These are phyloP conservation scores for Oriolus oriolus DNA, from an alignment of 2,113 vertebrate genomes.

Conservation along the genomic window DNA sequence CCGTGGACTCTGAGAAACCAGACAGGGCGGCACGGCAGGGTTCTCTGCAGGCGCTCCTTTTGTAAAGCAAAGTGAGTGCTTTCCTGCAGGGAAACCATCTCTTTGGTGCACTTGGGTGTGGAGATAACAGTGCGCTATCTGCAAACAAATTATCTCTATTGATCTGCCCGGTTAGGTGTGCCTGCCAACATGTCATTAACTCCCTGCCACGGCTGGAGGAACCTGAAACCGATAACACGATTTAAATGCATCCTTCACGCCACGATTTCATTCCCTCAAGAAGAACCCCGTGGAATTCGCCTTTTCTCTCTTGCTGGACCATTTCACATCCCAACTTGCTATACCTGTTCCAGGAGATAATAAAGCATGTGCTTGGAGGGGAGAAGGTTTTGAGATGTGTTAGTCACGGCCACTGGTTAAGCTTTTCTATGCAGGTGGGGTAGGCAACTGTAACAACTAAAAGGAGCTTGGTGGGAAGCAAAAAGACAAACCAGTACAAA, in stretches of 20 bases:
- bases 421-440: not conserved
- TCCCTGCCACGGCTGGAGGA: not conserved
- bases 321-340: not conserved
- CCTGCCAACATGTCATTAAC: constrained; percentile 2
- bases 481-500: not conserved
- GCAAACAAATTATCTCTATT: constrained; percentile 10
- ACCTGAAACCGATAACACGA: not conserved
- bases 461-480: not conserved
- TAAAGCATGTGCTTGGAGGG: not conserved
- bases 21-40: not conserved
- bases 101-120: not conserved
- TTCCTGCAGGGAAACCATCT: not conserved
- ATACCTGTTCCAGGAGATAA: not conserved
- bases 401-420: not conserved
- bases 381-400: not conserved
- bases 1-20: not conserved
- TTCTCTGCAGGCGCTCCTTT: not conserved
- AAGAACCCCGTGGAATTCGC: not conserved
- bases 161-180: not conserved
- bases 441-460: not conserved
- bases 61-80: not conserved
- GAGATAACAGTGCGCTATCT: not conserved
- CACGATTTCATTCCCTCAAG: not conserved
- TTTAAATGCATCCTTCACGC: not conserved
- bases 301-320: not conserved